A percentile compares a stretch with the other conserved stretches of the same genome.
Conservation (phyloP, 2,113 vertebrate genomes). For the Tetraodon nigroviridis region DNA sequence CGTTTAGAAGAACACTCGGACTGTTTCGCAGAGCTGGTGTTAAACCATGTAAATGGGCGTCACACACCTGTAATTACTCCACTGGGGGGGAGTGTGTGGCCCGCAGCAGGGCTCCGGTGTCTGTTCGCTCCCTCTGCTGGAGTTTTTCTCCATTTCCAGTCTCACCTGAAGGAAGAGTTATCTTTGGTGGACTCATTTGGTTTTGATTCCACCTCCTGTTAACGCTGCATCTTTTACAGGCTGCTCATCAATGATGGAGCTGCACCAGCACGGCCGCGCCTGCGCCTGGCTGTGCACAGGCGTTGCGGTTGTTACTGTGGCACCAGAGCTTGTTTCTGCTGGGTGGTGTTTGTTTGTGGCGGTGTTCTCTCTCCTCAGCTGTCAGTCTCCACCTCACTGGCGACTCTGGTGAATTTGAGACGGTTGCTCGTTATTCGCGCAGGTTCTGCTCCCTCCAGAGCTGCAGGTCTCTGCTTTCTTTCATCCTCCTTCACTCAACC, state of each 20-base stretch:
- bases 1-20: no score
- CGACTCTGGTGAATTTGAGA: neutral
- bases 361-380: neutral
- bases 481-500: neutral
- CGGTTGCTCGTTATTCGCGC: neutral
- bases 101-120: no score
- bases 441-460: neutral
- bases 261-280: neutral
- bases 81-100: no score
- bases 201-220: slow-evolving; percentile 6
- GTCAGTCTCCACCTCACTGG: neutral
- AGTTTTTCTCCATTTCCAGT: no score
- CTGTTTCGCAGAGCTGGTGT: no score
- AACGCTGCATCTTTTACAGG: neutral
- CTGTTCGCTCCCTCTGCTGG: no score
- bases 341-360: no score
- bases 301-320: neutral
- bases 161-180: neutral
- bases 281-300: neutral
- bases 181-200: neutral
- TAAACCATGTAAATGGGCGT: no score
- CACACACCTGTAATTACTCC: no score
- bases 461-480: neutral
- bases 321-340: no score
- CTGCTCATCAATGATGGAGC: neutral